Evolutionary conservation across 2,113 vertebrate species (phyloP), one percentile per base, ranked within the genome.

Genomic region (Himantopus leucocephalus): DNA sequence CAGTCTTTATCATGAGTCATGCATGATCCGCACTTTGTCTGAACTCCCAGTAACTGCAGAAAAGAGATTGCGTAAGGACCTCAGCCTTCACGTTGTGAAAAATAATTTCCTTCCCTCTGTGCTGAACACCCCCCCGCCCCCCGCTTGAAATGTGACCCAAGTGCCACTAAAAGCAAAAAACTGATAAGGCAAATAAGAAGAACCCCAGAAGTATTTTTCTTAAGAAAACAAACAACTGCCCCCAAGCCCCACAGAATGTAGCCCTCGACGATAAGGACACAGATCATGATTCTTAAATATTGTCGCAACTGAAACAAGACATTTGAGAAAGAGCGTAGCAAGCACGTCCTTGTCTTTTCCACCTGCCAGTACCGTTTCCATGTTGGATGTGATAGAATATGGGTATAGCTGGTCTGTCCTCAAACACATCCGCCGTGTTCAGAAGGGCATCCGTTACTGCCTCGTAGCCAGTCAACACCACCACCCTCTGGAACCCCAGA

Each of bases 401-500:
- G 35, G 97, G 85, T 1, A 94, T 64, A 19, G 66, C 52, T 10
- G 97, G 97, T 63, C 97, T 92, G 92, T 78, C 92, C 1, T 56
- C 62, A 92, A 98, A 97, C 52, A 88, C 59, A 26, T 96, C 83
- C 1, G 87, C 73, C 0, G 74, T 95, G 87, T 91, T 95, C 56
- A 96, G 73, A 32, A 98, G 96, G 4, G 98, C 98, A 7, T 98
- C 94, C 35, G 93, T 96, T 8, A 95, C 96, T 0, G 97, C 94
- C 79, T 98, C 48, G 1, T 97, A 98, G 67, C 98, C 98, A 0
- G 97, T 81, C 88, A 98, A 85, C 94, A 98, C 92, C 72, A 98
- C 97, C 1, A 64, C 92, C 82, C 96, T 97, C 78, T 94, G 95
- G 9, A 71, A 29, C 3, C 98, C 98, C 58, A 98, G n/a, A 48